Base-by-base conservation (phyloP, 1,140 invertebrate genomes). In the Parasteatoda tepidariorum region DNA sequence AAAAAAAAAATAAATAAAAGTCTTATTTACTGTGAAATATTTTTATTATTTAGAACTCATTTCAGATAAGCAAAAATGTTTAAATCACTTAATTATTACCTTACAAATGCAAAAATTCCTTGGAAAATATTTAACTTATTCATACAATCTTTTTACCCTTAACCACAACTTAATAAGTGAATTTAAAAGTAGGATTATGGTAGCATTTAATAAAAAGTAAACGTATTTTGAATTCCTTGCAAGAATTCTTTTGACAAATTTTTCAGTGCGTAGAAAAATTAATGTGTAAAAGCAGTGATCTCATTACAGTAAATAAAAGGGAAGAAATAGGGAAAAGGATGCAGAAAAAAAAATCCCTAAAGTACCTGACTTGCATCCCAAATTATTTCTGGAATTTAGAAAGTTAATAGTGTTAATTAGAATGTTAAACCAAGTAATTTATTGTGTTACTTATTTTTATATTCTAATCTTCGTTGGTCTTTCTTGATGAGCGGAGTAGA, bases 341-440 rank as follows among this genome's bases (percentile, higher is more conserved):
- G 41, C 41, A 9, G 15, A 59, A 59, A 59, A 59, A 59, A 59
- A 22, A 26, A n/a, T 59, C n/a, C 38, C 18, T 48, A 48, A 48
- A 48, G 57, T 2, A 9, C 57, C 57, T 59, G 57, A 59, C 57
- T 59, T n/a, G 57, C 18, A 59, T 22, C 15, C 57, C 18, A 59
- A 59, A 22, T 22, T n/a, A 22, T 59, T 26, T 22, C 57, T 59
- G 18, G 57, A 59, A 59, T 59, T 59, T 59, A 59, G 15, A 22
- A 26, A 9, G 57, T 59, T 59, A 59, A 59, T 59, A 26, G 57
- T 59, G 57, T 59, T 59, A 59, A 59, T 59, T 59, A 59, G 57
- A 22, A 59, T 59, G 57, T 59, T 59, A 59, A 59, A 59, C 24
- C 18, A 22, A 26, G 57, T 59, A 26, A 59, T 59, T 59, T 59